phyloP scores from a whole-genome alignment of 1,140 invertebrate genomes.

The Lepidurus packardi region DNA sequence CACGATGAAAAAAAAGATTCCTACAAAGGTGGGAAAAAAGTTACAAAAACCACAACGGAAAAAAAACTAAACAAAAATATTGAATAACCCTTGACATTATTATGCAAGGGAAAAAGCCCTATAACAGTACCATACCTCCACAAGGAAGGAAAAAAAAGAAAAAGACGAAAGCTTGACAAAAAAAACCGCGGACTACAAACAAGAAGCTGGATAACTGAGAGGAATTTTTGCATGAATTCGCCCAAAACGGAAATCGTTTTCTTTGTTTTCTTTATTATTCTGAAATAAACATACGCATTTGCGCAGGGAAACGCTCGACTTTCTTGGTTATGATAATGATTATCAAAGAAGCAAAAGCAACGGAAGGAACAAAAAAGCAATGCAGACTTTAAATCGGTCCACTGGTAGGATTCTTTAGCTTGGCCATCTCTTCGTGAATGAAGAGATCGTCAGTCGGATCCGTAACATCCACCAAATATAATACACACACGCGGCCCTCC shows the following conservation, averaged over 20 bases:
- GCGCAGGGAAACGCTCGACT: not conserved
- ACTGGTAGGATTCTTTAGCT: not conserved
- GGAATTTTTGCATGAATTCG: not conserved
- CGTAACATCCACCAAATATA: not conserved
- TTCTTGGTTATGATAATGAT: not conserved
- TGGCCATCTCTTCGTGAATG: not conserved
- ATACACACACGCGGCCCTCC: not conserved
- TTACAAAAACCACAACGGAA: not conserved
- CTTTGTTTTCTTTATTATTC: slow-evolving; percentile 15
- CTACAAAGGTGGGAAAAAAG: not conserved
- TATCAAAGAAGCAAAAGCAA: not conserved
- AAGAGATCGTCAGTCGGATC: not conserved
- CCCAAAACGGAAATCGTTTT: not conserved
- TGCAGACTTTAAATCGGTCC: not conserved
- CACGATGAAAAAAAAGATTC: not conserved
- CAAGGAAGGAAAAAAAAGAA: slow-evolving; percentile 21
- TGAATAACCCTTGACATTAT: not conserved
- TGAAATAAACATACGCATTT: not conserved
- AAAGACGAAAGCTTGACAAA: not conserved
- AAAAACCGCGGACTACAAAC: not conserved
- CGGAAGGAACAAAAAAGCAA: not conserved
- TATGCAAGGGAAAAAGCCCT: slow-evolving; percentile 13
- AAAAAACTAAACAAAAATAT: slow-evolving; percentile 1
- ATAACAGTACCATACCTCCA: slow-evolving; percentile 21
- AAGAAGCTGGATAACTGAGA: not conserved